Evolutionary conservation across 2,113 vertebrate genomes (phyloP), one percentile per base, ranked within the genome.

Genomic region (Pleuronectes platessa): DNA sequence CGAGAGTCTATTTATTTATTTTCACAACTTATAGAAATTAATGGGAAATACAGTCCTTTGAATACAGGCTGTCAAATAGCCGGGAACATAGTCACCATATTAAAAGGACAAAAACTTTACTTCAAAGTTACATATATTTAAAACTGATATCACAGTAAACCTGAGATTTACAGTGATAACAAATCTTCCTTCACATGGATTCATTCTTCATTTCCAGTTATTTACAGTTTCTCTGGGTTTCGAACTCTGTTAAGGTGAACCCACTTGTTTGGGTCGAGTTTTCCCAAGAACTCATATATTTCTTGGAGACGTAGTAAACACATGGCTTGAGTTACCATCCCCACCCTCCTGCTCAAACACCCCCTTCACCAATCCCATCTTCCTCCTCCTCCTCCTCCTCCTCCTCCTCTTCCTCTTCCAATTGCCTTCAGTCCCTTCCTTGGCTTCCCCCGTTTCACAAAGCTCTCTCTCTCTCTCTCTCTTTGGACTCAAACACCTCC

Each of bases 281-380:
- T 85, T 92, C 81, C 91, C n/a, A 62, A 70, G 45, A 82, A 80
- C 82, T 84, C 82, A n/a, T 88, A 68, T 82, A 77, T 86, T 84
- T 90, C 24, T 74, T 63, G 15, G 24, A 55, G 40, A 63, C 64
- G 82, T 71, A 77, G 92, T 92, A 94, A 95, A 95, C 93, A 94
- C 76, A 31, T 40, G 53, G 79, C 82, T 95, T 92, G 42, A 4
- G 62, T 94, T 93, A 90, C 93, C 45, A 47, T 79, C 77, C 23
- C 63, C 71, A 40, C 60, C n/a, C 78, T 63, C 68, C 35, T 42
- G 40, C 11, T 42, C 68, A 68, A 70, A 1, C 74, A 11, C 68
- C 81, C 68, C 76, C 53, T 49, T 31, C 31, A 2, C 56, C 70
- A 59, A 49, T 37, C 54, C 23, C 27, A 42, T 54, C 53, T n/a